Evolutionary conservation across 2,113 vertebrate genomes (phyloP).

Genomic region (Odocoileus virginianus): DNA sequence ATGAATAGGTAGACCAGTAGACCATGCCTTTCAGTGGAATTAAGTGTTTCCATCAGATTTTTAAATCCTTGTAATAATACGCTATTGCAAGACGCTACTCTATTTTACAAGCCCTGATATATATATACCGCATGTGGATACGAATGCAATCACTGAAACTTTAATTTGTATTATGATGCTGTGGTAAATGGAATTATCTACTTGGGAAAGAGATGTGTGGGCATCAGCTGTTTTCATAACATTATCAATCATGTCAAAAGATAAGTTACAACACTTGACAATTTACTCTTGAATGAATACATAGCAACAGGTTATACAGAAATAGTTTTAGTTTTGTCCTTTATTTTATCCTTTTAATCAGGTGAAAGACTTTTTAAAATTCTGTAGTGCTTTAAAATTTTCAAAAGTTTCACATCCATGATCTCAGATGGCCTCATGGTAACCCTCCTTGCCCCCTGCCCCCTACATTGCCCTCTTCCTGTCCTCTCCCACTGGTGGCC

Average conservation of each 20-base stretch:
- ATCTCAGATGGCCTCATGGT: background rate
- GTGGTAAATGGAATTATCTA: background rate
- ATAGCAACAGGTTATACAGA: background rate
- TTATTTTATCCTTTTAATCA: background rate
- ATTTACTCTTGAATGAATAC: background rate
- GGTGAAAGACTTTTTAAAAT: background rate
- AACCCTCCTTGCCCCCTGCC: background rate
- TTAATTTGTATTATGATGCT: background rate
- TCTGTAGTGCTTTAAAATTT: background rate
- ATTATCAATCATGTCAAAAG: background rate
- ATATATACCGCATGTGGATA: background rate
- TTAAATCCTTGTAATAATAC: background rate
- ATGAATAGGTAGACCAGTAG: background rate
- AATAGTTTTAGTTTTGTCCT: background rate
- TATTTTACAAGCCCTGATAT: background rate
- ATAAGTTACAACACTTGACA: background rate
- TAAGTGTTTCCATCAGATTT: background rate
- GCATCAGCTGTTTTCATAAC: background rate
- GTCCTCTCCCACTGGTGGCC: background rate
- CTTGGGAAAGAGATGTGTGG: background rate
- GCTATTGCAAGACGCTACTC: background rate
- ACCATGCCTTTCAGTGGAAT: background rate
- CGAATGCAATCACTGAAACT: background rate
- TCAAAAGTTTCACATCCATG: background rate
- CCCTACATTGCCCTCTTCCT: background rate